phyloP scores from a whole-genome alignment of 2,888 invertebrate species.

The Leucoma salicis region DNA sequence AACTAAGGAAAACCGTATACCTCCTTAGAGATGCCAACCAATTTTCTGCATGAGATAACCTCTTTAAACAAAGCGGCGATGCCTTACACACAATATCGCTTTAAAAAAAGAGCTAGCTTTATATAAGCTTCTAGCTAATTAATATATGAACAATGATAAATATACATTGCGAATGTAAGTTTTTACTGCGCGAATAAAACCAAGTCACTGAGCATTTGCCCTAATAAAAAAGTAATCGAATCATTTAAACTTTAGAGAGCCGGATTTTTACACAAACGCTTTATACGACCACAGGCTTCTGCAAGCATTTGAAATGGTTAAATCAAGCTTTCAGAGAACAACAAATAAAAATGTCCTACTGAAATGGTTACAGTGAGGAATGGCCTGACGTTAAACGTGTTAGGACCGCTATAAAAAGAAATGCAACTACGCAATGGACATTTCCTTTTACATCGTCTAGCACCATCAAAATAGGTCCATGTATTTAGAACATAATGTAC shows the following conservation, averaged over 20 bases:
- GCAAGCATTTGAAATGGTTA: constrained; percentile 46
- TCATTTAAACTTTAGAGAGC: constrained; percentile 34
- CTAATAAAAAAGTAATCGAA: constrained; percentile 48
- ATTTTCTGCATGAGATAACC: constrained; percentile 75
- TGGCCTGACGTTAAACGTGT: constrained; percentile 50
- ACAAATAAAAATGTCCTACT: constrained; percentile 54
- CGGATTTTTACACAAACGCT: constrained; percentile 38
- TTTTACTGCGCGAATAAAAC: constrained; percentile 35
- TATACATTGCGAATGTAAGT: too few relatives aligned
- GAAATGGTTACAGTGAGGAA: constrained; percentile 51
- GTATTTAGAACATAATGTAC: too few relatives aligned
- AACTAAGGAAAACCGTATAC: constrained; percentile 65
- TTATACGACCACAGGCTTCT: constrained; percentile 35
- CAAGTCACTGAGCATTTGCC: constrained; percentile 47
- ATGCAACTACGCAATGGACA: constrained; percentile 34
- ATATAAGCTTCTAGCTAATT: too few relatives aligned
- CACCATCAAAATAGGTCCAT: constrained; percentile 11
- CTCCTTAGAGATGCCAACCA: constrained; percentile 78
- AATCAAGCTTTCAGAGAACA: constrained; percentile 49
- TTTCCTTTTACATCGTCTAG: constrained; percentile 19
- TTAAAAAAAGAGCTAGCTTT: too few relatives aligned
- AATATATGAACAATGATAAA: too few relatives aligned
- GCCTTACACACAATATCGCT: constrained; percentile 57
- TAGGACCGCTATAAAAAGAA: constrained; percentile 48
- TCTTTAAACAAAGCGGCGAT: constrained; percentile 65